A percentile compares a stretch with the other conserved stretches of the same genome.
Conservation (phyloP, 1,140 invertebrate genomes). For the Scaptomyza montana region DNA sequence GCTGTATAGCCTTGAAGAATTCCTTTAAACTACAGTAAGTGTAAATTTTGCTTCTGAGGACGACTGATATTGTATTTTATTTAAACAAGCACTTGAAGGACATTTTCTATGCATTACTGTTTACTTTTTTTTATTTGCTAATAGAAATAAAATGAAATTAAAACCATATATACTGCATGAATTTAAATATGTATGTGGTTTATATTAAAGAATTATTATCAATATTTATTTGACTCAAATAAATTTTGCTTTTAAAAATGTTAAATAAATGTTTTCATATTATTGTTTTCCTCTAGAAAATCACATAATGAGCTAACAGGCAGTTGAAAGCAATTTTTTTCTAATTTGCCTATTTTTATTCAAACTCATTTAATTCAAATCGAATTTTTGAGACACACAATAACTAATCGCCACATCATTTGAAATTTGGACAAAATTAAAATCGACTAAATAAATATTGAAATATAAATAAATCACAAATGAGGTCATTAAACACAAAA, state of each 20-base stretch:
- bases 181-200: not conserved
- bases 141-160: not conserved
- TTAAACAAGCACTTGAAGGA: conserved; percentile 7
- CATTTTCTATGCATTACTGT: conserved; percentile 1
- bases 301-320: not conserved
- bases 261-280: too few relatives aligned
- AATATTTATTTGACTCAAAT: not conserved
- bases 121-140: not conserved
- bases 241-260: too few relatives aligned
- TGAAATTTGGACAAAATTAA: not conserved
- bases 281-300: too few relatives aligned
- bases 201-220: not conserved
- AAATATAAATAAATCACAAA: too few relatives aligned
- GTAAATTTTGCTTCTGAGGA: conserved; percentile 19
- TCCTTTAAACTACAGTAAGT: conserved; percentile 29
- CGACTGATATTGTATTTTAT: conserved; percentile 13
- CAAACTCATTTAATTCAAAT: too few relatives aligned
- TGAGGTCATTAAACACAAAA: too few relatives aligned
- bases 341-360: too few relatives aligned
- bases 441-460: too few relatives aligned
- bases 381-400: not conserved
- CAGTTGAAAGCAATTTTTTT: too few relatives aligned
- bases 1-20: conserved; percentile 1
- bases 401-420: not conserved
- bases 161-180: too few relatives aligned